Conservation (phyloP, 2,113 vertebrate species). For the Artemisiospiza belli region DNA sequence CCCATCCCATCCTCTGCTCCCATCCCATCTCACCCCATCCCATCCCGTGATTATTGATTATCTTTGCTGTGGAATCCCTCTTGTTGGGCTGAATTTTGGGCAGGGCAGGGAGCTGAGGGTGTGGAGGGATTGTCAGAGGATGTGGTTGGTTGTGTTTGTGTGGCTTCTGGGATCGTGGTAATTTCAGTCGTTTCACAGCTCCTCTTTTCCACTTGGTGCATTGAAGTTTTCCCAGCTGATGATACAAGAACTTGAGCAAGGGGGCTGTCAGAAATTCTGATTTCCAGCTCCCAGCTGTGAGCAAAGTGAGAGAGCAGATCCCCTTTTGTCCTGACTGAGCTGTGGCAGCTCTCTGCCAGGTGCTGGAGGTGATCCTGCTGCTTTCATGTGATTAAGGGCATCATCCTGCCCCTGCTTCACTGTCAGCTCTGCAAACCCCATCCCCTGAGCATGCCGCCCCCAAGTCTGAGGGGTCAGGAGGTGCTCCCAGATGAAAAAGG, state of each 20-base stretch:
- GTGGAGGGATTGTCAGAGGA: accelerated
- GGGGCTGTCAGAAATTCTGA: background rate
- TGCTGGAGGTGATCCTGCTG: constrained; percentile 18
- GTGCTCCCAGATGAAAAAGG: background rate
- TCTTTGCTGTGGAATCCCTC: no score
- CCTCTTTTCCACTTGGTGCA: background rate
- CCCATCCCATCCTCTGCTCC: no score
- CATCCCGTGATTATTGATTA: no score
- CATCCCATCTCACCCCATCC: no score
- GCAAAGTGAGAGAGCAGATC: background rate
- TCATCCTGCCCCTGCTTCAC: background rate
- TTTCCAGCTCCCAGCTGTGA: constrained; percentile 18
- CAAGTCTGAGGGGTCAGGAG: background rate
- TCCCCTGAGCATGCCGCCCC: background rate
- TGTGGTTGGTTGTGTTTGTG: accelerated
- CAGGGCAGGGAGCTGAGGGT: background rate
- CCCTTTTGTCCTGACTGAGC: background rate
- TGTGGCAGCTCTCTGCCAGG: background rate
- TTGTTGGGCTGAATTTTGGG: no score
- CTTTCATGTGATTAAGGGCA: constrained; percentile 20
- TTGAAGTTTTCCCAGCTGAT: background rate
- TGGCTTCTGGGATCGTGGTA: background rate
- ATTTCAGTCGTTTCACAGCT: background rate
- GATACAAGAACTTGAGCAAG: background rate
- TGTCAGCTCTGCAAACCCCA: constrained; percentile 29